Percentiles rank a stretch among this genome's conserved stretches.
Evolutionary conservation across 2,888 invertebrate genomes (phyloP).

Genomic region (Quadroppia sp.): DNA sequence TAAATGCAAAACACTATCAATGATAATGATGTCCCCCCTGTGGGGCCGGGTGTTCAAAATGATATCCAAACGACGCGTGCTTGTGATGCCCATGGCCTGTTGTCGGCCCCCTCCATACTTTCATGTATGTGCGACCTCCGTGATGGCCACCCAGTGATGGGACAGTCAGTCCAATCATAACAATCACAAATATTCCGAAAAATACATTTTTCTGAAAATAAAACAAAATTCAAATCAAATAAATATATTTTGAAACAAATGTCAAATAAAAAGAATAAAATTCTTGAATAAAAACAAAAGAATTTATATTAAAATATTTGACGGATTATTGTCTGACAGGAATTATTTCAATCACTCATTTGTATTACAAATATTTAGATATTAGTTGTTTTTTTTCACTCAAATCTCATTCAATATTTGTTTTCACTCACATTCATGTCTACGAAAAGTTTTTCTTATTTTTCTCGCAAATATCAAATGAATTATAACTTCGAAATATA

Average conservation of each 20-base stretch:
- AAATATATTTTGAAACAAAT: not conserved
- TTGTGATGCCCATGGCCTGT: slow-evolving; percentile 18
- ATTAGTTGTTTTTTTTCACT: no score
- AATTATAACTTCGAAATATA: not conserved
- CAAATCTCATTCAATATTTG: not conserved
- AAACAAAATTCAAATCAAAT: not conserved
- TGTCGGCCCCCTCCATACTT: slow-evolving; percentile 40
- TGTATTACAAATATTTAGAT: no score
- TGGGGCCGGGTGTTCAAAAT: slow-evolving; percentile 37
- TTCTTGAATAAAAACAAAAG: no score
- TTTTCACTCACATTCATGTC: not conserved
- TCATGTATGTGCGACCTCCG: slow-evolving; percentile 27
- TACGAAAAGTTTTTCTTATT: not conserved
- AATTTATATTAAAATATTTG: not conserved
- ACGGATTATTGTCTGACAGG: not conserved
- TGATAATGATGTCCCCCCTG: slow-evolving; percentile 24
- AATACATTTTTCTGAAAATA: not conserved
- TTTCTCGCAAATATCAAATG: not conserved
- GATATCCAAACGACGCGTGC: slow-evolving; percentile 40
- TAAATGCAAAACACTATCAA: not conserved
- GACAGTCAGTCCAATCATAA: not conserved
- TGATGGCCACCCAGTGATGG: slow-evolving; percentile 24
- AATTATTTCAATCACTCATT: no score
- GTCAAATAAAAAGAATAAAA: not conserved
- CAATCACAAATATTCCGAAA: not conserved